These are phyloP conservation scores for Drosophila kikkawai DNA, from an alignment of 1,140 invertebrate genomes.

Conservation along the genomic window DNA sequence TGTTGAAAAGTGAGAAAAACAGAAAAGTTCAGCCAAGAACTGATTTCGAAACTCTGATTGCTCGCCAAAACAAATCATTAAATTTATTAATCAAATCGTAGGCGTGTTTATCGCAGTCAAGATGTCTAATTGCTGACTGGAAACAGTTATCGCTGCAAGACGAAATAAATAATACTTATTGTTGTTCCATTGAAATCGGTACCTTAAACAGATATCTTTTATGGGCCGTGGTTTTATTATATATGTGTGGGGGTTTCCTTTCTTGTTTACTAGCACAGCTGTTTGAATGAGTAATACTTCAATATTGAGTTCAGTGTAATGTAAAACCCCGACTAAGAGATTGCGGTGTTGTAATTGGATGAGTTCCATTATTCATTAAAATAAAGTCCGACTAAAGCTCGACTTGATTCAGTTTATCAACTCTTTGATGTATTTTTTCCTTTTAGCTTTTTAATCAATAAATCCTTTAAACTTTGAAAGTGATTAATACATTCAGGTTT, in stretches of 20 bases:
- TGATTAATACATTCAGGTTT: not conserved
- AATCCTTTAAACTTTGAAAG: not conserved
- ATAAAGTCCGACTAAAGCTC: not conserved
- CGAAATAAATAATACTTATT: conserved; percentile 16
- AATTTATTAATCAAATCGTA: conserved; percentile 19
- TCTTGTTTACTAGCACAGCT: conserved; percentile 4
- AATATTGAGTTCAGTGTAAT: not conserved
- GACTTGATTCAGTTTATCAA: not conserved
- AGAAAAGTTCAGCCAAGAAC: conserved; percentile 17
- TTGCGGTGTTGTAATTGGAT: conserved; percentile 1
- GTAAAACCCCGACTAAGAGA: not conserved
- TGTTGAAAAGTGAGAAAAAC: conserved; percentile 30
- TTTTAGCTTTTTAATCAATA: not conserved
- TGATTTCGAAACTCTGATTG: conserved; percentile 9
- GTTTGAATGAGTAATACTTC: conserved; percentile 2
- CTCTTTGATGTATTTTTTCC: not conserved
- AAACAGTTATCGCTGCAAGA: not conserved
- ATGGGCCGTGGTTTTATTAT: not conserved
- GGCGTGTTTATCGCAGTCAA: not conserved
- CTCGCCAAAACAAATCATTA: conserved; percentile 11
- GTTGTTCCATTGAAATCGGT: not conserved
- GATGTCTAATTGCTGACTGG: not conserved
- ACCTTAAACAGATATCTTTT: not conserved
- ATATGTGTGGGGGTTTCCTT: not conserved
- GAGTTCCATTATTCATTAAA: not conserved